phyloP scores from a whole-genome alignment of 2,888 invertebrate species.

The Tachystola acroxantha region DNA sequence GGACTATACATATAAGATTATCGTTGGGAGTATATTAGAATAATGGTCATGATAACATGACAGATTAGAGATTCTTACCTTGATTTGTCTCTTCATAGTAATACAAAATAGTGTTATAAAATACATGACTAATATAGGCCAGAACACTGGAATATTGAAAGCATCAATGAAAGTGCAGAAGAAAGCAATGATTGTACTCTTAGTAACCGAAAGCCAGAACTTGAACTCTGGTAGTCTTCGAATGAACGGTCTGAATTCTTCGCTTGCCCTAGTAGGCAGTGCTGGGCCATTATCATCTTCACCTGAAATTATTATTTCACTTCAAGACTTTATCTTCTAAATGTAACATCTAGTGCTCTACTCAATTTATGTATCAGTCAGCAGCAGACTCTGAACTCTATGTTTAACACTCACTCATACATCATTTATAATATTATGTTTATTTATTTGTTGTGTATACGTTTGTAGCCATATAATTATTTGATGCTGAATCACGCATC shows the following conservation, averaged over 20 bases:
- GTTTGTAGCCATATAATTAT: too few species aligned
- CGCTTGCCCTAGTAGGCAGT: constrained; percentile 95
- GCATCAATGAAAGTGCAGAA: constrained; percentile 97
- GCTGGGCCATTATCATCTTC: constrained; percentile 92
- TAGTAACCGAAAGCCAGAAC: constrained; percentile 98
- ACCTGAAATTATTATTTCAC: constrained; percentile 33
- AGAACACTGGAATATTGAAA: constrained; percentile 99
- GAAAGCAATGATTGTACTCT: constrained; percentile 93
- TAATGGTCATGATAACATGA: too few species aligned
- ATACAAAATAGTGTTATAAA: constrained; percentile 98
- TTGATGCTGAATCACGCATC: too few species aligned
- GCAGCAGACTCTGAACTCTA: too few species aligned
- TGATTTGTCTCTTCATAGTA: constrained; percentile 99
- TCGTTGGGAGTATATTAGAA: too few species aligned
- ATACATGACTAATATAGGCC: constrained; percentile 99
- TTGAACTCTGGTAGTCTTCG: constrained; percentile 98
- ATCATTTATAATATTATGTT: too few species aligned
- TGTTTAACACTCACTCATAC: too few species aligned
- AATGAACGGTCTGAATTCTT: constrained; percentile 99
- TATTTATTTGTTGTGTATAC: too few species aligned
- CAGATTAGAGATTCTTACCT: constrained; percentile 85
- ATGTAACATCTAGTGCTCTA: too few species aligned
- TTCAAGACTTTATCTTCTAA: too few species aligned
- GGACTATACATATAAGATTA: too few species aligned
- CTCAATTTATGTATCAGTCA: too few species aligned